Evolutionary conservation across 2,797 vertebrate genomes (phyloP).

Genomic region (Atherinosoma microstoma): DNA sequence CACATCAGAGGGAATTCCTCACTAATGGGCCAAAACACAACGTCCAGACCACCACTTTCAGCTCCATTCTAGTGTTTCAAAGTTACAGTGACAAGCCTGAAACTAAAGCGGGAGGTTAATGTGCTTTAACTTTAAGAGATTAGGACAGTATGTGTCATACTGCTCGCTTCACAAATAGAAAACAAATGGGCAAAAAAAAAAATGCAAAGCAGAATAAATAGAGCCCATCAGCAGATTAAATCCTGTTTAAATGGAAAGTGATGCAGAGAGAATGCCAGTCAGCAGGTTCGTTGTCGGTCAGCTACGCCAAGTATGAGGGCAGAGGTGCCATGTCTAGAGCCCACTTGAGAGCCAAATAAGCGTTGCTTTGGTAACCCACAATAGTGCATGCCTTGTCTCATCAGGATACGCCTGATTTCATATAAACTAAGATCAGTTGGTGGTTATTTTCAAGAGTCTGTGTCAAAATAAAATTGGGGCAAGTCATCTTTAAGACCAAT

Average conservation of each 20-base stretch:
- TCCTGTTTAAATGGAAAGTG: conserved; percentile 22
- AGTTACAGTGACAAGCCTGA: conserved; percentile 19
- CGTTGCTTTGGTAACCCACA: conserved; percentile 80
- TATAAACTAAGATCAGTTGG: conserved; percentile 60
- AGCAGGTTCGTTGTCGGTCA: conserved; percentile 48
- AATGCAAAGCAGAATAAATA: conserved; percentile 39
- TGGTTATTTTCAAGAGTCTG: conserved; percentile 44
- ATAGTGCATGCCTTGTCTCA: conserved; percentile 68
- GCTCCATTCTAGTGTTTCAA: conserved; percentile 35
- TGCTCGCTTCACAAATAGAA: background rate
- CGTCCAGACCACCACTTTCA: conserved; percentile 22
- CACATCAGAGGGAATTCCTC: conserved; percentile 72
- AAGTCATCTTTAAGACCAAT: conserved; percentile 52
- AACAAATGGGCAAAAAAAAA: conserved; percentile 46
- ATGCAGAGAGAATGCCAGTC: conserved; percentile 50
- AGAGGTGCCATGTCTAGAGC: conserved; percentile 74
- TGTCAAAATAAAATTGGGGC: conserved; percentile 38
- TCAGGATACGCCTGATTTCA: conserved; percentile 78
- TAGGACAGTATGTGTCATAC: background rate
- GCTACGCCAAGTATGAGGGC: conserved; percentile 51
- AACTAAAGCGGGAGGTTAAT: conserved; percentile 10
- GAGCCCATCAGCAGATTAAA: background rate
- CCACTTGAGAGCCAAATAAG: conserved; percentile 77
- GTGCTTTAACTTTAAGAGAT: background rate
- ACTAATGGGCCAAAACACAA: conserved; percentile 61